A percentile compares a stretch with the other conserved stretches of the same genome.
Conservation (phyloP, 2,113 vertebrate species). For the Tenrec ecaudatus region DNA sequence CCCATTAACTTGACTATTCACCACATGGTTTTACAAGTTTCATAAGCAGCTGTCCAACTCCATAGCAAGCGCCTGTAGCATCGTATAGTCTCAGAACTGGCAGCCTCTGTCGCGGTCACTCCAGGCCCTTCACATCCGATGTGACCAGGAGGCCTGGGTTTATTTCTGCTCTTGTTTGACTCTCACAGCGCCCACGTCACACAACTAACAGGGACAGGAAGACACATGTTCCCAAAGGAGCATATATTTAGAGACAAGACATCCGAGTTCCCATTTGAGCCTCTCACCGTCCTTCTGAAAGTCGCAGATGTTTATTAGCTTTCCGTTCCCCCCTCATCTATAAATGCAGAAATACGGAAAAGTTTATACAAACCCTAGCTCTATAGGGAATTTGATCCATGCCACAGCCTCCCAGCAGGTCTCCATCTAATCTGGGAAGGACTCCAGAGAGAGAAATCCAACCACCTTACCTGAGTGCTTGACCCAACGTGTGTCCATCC, state of each 20-base stretch:
- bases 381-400: not conserved
- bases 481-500: not conserved
- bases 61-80: not conserved
- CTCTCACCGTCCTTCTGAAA: not conserved
- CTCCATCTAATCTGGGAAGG: not conserved
- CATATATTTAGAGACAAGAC: not conserved
- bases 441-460: not conserved
- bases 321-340: not conserved
- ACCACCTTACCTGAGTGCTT: not conserved
- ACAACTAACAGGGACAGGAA: not conserved
- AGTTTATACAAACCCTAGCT: not conserved
- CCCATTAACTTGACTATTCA: not conserved
- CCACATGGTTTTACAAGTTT: not conserved
- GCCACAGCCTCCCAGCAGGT: not conserved
- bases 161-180: not conserved
- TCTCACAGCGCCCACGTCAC: not conserved
- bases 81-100: not conserved
- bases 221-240: not conserved
- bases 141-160: not conserved
- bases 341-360: not conserved
- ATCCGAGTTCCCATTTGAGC: not conserved
- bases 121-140: rapidly evolving
- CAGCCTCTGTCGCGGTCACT: not conserved
- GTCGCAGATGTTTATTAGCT: not conserved
- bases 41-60: not conserved